Evolutionary conservation across 2,113 vertebrate species (phyloP).

Genomic region (Chunga burmeisteri): DNA sequence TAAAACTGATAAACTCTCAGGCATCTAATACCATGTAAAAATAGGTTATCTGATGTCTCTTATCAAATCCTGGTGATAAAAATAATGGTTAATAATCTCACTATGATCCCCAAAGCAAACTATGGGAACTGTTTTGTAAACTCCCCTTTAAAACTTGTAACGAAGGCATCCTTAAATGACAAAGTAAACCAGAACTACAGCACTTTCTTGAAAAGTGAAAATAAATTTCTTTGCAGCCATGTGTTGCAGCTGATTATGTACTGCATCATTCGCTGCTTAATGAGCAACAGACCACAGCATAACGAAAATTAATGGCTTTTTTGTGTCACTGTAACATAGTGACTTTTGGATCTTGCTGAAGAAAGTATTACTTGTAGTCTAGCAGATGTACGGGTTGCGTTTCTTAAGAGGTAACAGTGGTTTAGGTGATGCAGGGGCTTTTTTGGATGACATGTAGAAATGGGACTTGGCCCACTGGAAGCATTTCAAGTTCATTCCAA

Average conservation of each 20-base stretch:
- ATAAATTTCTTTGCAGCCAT: not conserved
- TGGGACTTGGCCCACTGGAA: fast-evolving
- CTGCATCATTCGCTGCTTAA: too few species aligned
- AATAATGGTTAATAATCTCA: not conserved
- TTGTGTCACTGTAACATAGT: fast-evolving
- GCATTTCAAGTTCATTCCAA: not conserved
- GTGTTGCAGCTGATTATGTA: not conserved
- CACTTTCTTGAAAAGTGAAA: not conserved
- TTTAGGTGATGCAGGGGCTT: not conserved
- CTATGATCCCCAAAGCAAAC: not conserved
- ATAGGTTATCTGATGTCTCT: not conserved
- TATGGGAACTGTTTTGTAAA: not conserved
- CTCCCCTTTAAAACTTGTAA: not conserved
- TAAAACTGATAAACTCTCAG: not conserved
- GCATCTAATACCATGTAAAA: not conserved
- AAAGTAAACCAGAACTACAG: not conserved
- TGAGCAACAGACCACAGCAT: not conserved
- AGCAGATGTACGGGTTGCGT: not conserved
- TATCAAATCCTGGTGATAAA: not conserved
- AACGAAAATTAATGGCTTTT: not conserved
- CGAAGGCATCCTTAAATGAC: not conserved
- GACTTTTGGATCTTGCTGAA: too few species aligned
- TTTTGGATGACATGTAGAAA: not conserved
- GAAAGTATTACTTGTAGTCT: not conserved
- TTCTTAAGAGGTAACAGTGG: not conserved